Conservation (phyloP, 2,113 vertebrate species). For the Pelusios castaneus region DNA sequence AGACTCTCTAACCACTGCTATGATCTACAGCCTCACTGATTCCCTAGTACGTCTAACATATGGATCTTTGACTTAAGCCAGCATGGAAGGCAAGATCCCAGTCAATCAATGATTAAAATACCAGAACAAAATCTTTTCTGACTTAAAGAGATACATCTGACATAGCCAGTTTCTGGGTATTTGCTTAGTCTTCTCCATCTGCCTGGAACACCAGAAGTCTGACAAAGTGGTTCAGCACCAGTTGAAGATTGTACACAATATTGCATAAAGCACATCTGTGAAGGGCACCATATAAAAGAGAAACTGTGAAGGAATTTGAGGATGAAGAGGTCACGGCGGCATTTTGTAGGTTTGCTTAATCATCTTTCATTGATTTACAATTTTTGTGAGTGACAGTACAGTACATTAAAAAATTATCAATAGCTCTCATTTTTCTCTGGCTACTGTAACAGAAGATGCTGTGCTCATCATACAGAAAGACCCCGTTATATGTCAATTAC, state of each 20-base stretch:
- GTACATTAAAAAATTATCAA: neutral
- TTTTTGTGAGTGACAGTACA: neutral
- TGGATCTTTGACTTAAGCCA: slow-evolving; percentile 85
- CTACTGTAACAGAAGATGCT: neutral
- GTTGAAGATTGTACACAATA: slow-evolving; percentile 63
- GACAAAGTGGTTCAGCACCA: slow-evolving; percentile 61
- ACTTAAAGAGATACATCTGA: slow-evolving; percentile 73
- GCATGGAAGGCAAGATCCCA: slow-evolving; percentile 80
- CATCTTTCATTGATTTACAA: slow-evolving; percentile 26
- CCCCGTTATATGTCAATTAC: neutral
- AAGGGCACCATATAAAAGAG: slow-evolving; percentile 57
- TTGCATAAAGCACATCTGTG: slow-evolving; percentile 63
- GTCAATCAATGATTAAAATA: slow-evolving; percentile 85
- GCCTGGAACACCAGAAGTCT: slow-evolving; percentile 60
- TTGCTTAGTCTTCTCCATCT: slow-evolving; percentile 58
- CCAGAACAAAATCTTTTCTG: slow-evolving; percentile 73
- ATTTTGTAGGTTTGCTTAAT: slow-evolving; percentile 56
- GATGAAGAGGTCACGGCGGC: slow-evolving; percentile 9
- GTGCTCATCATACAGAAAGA: neutral
- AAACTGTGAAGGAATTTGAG: slow-evolving; percentile 30
- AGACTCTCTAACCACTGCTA: slow-evolving; percentile 80
- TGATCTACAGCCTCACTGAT: slow-evolving; percentile 86
- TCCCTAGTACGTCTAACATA: slow-evolving; percentile 85
- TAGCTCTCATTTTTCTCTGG: neutral
- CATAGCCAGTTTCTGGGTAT: slow-evolving; percentile 65